phyloP scores from a whole-genome alignment of 2,888 invertebrate genomes.

The Ennomos quercinarius region DNA sequence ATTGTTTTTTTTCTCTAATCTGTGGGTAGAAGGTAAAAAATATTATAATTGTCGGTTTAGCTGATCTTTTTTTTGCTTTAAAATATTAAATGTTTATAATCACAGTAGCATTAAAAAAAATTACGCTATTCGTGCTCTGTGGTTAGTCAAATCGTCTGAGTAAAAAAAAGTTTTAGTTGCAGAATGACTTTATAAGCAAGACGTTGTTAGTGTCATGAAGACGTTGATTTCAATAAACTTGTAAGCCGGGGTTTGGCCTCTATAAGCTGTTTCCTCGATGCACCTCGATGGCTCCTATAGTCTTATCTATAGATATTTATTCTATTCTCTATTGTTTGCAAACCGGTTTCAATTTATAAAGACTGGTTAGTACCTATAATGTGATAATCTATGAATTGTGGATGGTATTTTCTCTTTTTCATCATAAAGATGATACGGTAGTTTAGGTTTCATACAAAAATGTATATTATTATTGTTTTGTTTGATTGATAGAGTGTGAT shows the following conservation, averaged over 20 bases:
- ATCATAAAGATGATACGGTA: constrained; percentile 26
- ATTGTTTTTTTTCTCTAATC: too few species aligned
- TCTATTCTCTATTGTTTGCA: constrained; percentile 39
- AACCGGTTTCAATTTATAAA: constrained; percentile 33
- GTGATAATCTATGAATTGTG: constrained; percentile 26
- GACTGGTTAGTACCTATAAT: constrained; percentile 12
- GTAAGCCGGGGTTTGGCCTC: neutral
- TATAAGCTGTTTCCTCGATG: neutral
- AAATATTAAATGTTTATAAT: neutral
- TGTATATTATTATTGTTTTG: too few species aligned
- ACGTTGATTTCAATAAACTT: too few species aligned
- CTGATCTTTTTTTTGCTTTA: neutral
- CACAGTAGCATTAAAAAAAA: too few species aligned
- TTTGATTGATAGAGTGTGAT: too few species aligned
- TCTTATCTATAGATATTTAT: constrained; percentile 10
- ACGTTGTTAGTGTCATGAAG: too few species aligned
- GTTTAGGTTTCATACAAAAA: constrained; percentile 9
- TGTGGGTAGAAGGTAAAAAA: too few species aligned
- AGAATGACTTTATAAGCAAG: too few species aligned
- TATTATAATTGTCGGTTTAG: too few species aligned
- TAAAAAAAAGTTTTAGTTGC: too few species aligned
- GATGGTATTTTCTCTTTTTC: constrained; percentile 24
- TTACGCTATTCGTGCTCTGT: too few species aligned
- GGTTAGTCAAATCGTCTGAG: too few species aligned
- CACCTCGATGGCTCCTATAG: neutral